These are phyloP conservation scores for Erebia ligea DNA, from an alignment of 2,888 invertebrate genomes.

Conservation along the genomic window DNA sequence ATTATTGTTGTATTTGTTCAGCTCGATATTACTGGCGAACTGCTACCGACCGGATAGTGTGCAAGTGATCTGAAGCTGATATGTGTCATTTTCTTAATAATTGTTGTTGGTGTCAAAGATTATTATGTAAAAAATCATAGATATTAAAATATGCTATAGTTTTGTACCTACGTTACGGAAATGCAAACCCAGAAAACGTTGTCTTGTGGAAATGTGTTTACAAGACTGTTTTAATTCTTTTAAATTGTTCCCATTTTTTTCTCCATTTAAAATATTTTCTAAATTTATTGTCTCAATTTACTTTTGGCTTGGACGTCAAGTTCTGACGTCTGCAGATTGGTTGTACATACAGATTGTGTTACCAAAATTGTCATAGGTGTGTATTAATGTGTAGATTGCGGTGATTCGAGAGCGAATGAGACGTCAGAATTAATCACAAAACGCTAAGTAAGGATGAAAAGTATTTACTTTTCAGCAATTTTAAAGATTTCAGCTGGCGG, in stretches of 20 bases:
- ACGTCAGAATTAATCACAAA: constrained; percentile 17
- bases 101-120: constrained; percentile 21
- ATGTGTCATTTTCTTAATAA: constrained; percentile 10
- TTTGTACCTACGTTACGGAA: constrained; percentile 11
- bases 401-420: constrained; percentile 1
- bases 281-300: constrained; percentile 3
- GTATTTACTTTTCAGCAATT: background rate
- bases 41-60: background rate
- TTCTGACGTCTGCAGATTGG: constrained; percentile 18
- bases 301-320: background rate
- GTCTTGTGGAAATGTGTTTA: constrained; percentile 13
- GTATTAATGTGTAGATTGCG: constrained; percentile 15
- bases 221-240: constrained; percentile 13
- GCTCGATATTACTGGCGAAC: background rate
- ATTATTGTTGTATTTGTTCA: background rate
- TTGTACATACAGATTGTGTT: constrained; percentile 25
- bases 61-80: background rate
- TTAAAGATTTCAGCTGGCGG: background rate
- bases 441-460: background rate
- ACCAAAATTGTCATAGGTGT: constrained; percentile 24
- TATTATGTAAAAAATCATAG: constrained; percentile 23
- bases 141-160: constrained; percentile 20
- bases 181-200: constrained; percentile 16
- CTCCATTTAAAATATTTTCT: background rate
- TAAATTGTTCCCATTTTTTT: too few relatives aligned